Evolutionary conservation across 2,113 vertebrate genomes (phyloP).

Genomic region (Sitta europaea): DNA sequence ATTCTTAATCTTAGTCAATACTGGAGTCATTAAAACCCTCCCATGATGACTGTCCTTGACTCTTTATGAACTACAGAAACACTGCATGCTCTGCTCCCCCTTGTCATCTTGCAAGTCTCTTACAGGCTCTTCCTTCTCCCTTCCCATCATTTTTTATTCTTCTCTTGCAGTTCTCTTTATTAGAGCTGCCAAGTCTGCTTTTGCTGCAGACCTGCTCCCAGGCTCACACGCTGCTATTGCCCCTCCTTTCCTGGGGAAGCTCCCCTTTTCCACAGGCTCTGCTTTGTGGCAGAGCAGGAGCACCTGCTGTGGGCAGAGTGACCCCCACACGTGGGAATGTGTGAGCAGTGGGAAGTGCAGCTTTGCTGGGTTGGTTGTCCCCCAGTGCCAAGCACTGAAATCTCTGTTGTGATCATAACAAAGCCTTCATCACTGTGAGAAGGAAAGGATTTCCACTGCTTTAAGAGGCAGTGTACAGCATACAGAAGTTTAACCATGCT

Average conservation of each 20-base stretch:
- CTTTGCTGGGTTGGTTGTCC: background rate
- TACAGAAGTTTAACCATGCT: background rate
- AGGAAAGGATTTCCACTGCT: background rate
- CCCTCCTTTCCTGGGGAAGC: background rate
- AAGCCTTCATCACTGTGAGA: background rate
- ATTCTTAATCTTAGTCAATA: background rate
- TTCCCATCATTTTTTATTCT: background rate
- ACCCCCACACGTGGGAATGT: accelerated
- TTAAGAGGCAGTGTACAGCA: background rate
- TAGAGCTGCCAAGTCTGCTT: background rate
- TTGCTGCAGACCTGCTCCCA: background rate
- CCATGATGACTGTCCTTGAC: background rate
- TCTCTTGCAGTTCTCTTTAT: background rate
- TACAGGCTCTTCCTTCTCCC: background rate
- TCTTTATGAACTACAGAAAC: background rate
- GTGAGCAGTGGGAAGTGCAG: accelerated
- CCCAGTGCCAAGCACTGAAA: background rate
- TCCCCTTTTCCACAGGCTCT: background rate
- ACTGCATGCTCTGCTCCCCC: background rate
- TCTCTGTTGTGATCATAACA: background rate
- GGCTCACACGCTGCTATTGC: background rate
- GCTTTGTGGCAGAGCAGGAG: background rate
- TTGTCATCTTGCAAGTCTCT: background rate
- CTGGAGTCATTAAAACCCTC: background rate
- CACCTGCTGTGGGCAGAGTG: background rate